These are phyloP conservation scores for Calosoma granatense DNA, from an alignment of 1,140 invertebrate species.

Conservation along the genomic window DNA sequence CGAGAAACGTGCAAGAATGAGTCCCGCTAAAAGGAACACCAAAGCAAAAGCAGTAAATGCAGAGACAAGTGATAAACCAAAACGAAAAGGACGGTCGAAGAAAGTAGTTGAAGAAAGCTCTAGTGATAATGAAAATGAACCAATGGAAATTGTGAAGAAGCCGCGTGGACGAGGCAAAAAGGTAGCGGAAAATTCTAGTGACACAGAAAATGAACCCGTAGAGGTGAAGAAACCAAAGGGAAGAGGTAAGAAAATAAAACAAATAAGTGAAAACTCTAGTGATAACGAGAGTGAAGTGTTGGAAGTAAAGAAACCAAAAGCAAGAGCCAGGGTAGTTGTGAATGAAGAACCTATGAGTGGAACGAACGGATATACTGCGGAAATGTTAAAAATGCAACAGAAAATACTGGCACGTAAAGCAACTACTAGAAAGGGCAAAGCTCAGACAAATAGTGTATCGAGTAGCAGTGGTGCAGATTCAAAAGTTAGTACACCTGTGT, in stretches of 20 bases:
- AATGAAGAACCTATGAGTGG: not conserved
- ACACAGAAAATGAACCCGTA: slow-evolving; percentile 3
- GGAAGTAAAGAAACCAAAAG: not conserved
- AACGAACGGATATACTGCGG: slow-evolving; percentile 17
- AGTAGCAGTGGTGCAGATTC: no score
- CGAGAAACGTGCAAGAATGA: not conserved
- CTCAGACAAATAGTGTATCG: slow-evolving; percentile 8
- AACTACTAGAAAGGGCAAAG: slow-evolving; percentile 5
- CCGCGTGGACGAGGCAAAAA: no score
- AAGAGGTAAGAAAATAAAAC: slow-evolving; percentile 10
- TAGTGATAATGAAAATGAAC: no score
- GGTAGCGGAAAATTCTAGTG: not conserved
- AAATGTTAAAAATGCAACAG: slow-evolving; percentile 20
- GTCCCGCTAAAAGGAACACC: not conserved
- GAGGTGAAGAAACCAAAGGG: no score
- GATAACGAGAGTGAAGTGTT: not conserved
- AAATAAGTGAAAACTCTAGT: not conserved
- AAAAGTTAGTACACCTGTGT: no score
- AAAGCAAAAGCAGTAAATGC: not conserved
- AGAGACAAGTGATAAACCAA: not conserved
- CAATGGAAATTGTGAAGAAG: slow-evolving; percentile 13
- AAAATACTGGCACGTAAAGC: slow-evolving; percentile 13
- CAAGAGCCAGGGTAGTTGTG: not conserved
- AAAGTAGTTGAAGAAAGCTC: slow-evolving; percentile 11
- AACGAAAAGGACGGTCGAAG: slow-evolving; percentile 9